Evolutionary conservation across 2,797 vertebrate species (phyloP).

Genomic region (Pseudomugil gertrudae): DNA sequence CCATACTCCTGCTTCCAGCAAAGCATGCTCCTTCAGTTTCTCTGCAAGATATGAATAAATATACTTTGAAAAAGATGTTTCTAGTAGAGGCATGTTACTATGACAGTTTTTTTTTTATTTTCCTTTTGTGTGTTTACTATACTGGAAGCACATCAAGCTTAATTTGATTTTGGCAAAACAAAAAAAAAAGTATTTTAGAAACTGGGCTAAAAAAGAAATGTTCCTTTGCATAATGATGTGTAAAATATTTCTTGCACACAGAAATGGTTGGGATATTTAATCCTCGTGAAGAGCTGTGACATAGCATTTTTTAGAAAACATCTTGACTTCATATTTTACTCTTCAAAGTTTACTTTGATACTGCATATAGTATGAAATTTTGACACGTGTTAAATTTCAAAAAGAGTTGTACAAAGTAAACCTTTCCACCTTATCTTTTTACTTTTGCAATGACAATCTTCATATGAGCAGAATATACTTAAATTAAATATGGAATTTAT

Average conservation of each 20-base stretch:
- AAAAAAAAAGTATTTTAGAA: constrained; percentile 25
- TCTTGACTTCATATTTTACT: no score
- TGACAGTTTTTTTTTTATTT: constrained; percentile 20
- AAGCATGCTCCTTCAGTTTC: no score
- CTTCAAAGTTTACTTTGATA: no score
- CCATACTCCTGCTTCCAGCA: no score
- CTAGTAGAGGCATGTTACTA: constrained; percentile 31
- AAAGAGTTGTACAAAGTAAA: no score
- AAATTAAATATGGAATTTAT: not conserved
- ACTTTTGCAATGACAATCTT: no score
- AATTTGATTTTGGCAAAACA: constrained; percentile 10
- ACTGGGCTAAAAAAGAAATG: not conserved
- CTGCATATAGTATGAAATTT: no score
- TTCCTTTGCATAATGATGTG: not conserved
- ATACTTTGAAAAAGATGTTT: constrained; percentile 18
- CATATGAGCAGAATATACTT: not conserved
- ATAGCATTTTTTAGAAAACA: no score
- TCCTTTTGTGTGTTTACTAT: constrained; percentile 15
- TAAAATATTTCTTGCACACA: constrained; percentile 13
- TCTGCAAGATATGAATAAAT: constrained; percentile 14
- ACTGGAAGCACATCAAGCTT: constrained; percentile 17
- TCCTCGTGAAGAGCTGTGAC: no score
- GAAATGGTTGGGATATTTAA: no score
- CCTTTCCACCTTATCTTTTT: no score
- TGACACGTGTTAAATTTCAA: no score